Conservation (phyloP, 2,888 invertebrate species). For the Osmoderma eremita region DNA sequence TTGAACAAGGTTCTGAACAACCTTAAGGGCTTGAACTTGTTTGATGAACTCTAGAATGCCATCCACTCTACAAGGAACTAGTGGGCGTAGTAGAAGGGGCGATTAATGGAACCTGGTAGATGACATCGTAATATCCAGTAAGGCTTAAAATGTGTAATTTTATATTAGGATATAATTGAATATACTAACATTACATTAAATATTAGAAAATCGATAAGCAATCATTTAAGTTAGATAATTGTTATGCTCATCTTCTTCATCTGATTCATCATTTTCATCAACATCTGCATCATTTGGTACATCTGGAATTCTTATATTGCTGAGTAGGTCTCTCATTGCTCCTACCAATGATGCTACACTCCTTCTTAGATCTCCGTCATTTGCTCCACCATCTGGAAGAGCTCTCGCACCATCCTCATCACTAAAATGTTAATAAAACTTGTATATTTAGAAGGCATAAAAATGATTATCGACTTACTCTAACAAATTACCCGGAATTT, state of each 20-base stretch:
- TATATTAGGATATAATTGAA: conserved; percentile 37
- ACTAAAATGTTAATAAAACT: conserved; percentile 29
- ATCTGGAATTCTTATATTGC: conserved; percentile 72
- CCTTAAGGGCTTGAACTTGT: too few species aligned
- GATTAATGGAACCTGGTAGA: too few species aligned
- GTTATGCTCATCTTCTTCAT: conserved; percentile 65
- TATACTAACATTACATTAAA: conserved; percentile 37
- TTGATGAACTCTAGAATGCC: too few species aligned
- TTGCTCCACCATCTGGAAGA: conserved; percentile 55
- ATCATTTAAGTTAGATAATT: conserved; percentile 60
- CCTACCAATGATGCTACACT: conserved; percentile 75
- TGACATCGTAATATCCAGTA: background rate
- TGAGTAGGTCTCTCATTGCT: conserved; percentile 77
- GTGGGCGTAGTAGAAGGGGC: too few species aligned
- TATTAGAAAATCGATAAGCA: conserved; percentile 29
- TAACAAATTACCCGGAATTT: conserved; percentile 51
- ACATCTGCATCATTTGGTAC: conserved; percentile 67
- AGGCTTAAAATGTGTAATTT: conserved; percentile 37
- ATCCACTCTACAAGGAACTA: too few species aligned
- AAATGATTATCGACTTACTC: conserved; percentile 48
- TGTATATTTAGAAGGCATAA: background rate
- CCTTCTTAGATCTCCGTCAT: conserved; percentile 67
- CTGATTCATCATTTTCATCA: conserved; percentile 66
- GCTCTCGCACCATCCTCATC: conserved; percentile 52
- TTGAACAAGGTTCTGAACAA: too few species aligned